phyloP scores from a whole-genome alignment of 2,888 invertebrate species.

The Trilocha varians region DNA sequence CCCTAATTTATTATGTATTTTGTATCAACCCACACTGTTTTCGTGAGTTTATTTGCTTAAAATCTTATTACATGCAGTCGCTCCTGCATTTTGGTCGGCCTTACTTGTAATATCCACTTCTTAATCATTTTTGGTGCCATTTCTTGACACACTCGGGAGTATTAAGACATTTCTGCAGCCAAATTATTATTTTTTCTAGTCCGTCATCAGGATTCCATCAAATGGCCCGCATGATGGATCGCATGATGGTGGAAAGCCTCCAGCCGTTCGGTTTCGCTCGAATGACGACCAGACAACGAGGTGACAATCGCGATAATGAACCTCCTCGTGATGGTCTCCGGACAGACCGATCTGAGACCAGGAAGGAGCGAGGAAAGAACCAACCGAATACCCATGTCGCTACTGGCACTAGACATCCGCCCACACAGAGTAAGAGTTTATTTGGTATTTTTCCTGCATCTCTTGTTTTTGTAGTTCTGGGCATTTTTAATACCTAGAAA shows the following conservation, averaged over 20 bases:
- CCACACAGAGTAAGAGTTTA: constrained; percentile 46
- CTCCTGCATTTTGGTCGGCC: no score
- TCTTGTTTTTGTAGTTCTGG: not conserved
- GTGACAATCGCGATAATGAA: constrained; percentile 26
- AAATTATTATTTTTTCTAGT: constrained; percentile 42
- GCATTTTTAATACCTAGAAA: not conserved
- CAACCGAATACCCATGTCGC: constrained; percentile 35
- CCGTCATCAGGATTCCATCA: constrained; percentile 76
- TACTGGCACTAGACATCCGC: constrained; percentile 56
- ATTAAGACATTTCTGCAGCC: no score
- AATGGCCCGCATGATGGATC: constrained; percentile 84
- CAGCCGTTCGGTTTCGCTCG: constrained; percentile 78
- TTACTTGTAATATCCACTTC: no score
- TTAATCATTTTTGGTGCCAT: no score
- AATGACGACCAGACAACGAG: constrained; percentile 70
- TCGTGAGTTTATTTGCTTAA: no score
- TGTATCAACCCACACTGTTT: no score
- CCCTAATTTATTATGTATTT: no score
- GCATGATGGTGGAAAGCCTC: constrained; percentile 77
- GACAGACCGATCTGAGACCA: constrained; percentile 35
- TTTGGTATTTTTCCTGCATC: not conserved
- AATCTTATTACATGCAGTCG: no score
- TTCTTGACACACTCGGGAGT: no score
- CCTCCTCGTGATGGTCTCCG: constrained; percentile 46
- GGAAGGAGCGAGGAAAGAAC: constrained; percentile 34